phyloP scores from a whole-genome alignment of 2,797 vertebrate species.

The Tenualosa thibaudeaui region DNA sequence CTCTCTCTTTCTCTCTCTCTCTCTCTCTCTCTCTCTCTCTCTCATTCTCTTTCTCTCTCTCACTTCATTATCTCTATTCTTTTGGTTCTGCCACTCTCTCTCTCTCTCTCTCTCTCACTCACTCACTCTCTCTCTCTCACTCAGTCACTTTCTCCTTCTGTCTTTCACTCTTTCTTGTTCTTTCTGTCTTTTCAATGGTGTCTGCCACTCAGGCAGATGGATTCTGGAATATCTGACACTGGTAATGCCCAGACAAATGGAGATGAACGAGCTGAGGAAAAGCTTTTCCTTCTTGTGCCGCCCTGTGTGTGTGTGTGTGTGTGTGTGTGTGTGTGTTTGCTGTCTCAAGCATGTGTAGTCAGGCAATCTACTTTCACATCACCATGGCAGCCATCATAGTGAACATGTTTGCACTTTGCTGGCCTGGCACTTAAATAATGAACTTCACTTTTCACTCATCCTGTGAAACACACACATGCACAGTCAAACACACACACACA shows the following conservation, averaged over 20 bases:
- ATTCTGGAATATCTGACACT: not conserved
- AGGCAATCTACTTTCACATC: not conserved
- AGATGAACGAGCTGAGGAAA: slow-evolving; percentile 6
- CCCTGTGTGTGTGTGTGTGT: not conserved
- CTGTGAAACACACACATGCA: not conserved
- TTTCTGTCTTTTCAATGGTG: not conserved
- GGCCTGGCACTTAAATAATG: slow-evolving; percentile 13
- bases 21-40: not conserved
- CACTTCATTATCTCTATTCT: not conserved
- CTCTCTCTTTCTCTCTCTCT: not conserved
- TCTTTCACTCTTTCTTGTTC: not conserved
- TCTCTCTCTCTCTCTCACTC: not conserved
- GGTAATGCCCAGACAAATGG: not conserved
- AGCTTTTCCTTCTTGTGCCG: not conserved
- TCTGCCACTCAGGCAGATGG: slow-evolving; percentile 13
- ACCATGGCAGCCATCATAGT: not conserved
- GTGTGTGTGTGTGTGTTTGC: not conserved
- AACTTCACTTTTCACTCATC: not conserved
- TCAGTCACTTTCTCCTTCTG: not conserved
- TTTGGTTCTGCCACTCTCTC: not conserved
- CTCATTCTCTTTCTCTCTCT: not conserved
- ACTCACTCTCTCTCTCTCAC: not conserved
- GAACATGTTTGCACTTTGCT: not conserved
- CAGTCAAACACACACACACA: no score
- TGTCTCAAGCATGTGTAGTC: not conserved